Conservation (phyloP, 1,140 invertebrate genomes). For the Ips nitidus region DNA sequence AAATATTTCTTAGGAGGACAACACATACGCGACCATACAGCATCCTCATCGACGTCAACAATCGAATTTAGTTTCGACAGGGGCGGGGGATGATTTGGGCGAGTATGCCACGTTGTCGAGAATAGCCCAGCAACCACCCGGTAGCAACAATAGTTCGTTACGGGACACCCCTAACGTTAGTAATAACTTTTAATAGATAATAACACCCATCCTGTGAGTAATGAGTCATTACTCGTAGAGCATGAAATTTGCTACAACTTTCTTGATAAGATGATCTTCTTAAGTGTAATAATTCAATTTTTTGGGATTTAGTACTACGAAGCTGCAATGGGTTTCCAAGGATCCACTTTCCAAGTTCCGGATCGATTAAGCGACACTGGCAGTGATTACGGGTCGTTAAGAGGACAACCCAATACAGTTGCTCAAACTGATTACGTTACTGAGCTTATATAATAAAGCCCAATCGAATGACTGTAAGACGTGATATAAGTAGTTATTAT, state of each 20-base stretch:
- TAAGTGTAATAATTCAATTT: background rate
- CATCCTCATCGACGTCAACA: constrained; percentile 59
- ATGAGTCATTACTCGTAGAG: background rate
- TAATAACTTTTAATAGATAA: background rate
- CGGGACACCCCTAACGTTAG: constrained; percentile 50
- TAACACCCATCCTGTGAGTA: background rate
- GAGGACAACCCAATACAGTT: constrained; percentile 52
- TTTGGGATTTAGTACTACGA: constrained; percentile 60
- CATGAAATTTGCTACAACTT: background rate
- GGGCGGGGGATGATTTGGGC: constrained; percentile 59
- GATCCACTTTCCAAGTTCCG: constrained; percentile 72
- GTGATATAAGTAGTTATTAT: too few relatives aligned
- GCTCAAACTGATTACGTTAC: constrained; percentile 70
- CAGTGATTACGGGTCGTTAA: constrained; percentile 39
- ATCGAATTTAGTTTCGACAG: constrained; percentile 51
- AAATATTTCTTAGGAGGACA: constrained; percentile 59
- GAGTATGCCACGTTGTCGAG: constrained; percentile 73
- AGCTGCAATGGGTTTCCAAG: constrained; percentile 68
- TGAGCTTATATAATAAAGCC: constrained; percentile 57
- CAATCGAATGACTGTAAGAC: too few relatives aligned
- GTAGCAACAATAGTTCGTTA: constrained; percentile 52
- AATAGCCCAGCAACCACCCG: constrained; percentile 46
- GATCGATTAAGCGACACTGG: constrained; percentile 44
- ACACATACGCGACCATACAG: constrained; percentile 86
- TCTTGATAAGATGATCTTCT: constrained; percentile 5